These are phyloP conservation scores for Malurus melanocephalus DNA, from an alignment of 2,113 vertebrate genomes.

Conservation along the genomic window DNA sequence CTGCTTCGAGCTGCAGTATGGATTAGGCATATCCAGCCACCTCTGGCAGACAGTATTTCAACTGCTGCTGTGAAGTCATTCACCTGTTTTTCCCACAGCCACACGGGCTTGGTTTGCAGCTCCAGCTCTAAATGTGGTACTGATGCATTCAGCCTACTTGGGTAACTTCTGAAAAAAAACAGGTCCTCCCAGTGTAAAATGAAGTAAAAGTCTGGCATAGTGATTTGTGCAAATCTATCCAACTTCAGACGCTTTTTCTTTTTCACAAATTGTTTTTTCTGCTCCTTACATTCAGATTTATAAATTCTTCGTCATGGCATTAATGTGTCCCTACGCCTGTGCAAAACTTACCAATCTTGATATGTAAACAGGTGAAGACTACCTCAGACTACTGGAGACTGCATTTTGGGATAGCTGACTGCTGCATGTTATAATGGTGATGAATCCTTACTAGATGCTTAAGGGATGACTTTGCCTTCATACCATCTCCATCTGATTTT, in stretches of 20 bases:
- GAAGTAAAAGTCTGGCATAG: neutral
- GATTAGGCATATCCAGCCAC: neutral
- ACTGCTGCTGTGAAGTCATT: neutral
- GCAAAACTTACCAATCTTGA: neutral
- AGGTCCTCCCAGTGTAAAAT: neutral
- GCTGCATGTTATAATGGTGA: neutral
- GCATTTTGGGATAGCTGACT: neutral
- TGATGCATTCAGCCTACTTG: neutral
- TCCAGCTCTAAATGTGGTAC: neutral
- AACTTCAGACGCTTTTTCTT: neutral
- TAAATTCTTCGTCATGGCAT: neutral
- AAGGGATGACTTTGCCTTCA: neutral
- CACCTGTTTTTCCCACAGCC: neutral
- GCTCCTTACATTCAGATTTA: neutral
- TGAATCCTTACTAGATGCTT: neutral
- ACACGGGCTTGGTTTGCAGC: neutral
- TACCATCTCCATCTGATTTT: conserved; percentile 2
- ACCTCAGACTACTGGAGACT: neutral
- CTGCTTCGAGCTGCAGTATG: fast-evolving
- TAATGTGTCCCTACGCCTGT: neutral
- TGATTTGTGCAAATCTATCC: neutral
- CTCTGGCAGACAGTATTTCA: neutral
- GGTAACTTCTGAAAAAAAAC: neutral
- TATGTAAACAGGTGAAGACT: neutral
- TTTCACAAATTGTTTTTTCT: neutral